These are phyloP conservation scores for Tinea semifulvella DNA, from an alignment of 2,888 invertebrate genomes.

Conservation along the genomic window DNA sequence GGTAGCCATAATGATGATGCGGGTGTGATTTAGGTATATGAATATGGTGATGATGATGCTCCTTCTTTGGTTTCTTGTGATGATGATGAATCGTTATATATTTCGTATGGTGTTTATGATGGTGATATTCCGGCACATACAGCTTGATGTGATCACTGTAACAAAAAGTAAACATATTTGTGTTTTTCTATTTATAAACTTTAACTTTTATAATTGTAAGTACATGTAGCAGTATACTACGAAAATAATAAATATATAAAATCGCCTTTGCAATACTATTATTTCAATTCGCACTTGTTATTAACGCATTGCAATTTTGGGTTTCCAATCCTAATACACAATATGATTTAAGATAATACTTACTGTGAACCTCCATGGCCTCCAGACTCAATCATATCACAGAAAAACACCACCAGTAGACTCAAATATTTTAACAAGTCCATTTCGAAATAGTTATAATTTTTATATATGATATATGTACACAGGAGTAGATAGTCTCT, in stretches of 20 bases:
- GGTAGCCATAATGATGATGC: conserved; percentile 21
- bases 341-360: conserved; percentile 23
- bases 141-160: conserved; percentile 67
- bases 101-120: conserved; percentile 68
- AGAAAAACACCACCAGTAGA: conserved; percentile 38
- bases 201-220: too few species aligned
- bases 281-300: not conserved
- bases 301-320: not conserved
- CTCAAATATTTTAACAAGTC: conserved; percentile 39
- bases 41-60: conserved; percentile 48
- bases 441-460: conserved; percentile 27
- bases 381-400: conserved; percentile 43
- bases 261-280: too few species aligned
- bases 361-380: conserved; percentile 53
- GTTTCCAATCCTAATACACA: not conserved
- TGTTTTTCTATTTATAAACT: not conserved
- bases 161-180: conserved; percentile 24
- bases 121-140: conserved; percentile 67
- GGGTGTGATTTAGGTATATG: conserved; percentile 25
- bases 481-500: conserved; percentile 5
- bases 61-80: conserved; percentile 56
- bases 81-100: conserved; percentile 67
- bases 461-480: not conserved
- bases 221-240: too few species aligned
- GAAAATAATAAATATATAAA: too few species aligned